phyloP scores from a whole-genome alignment of 2,888 invertebrate species.

The Heliconius aoede region DNA sequence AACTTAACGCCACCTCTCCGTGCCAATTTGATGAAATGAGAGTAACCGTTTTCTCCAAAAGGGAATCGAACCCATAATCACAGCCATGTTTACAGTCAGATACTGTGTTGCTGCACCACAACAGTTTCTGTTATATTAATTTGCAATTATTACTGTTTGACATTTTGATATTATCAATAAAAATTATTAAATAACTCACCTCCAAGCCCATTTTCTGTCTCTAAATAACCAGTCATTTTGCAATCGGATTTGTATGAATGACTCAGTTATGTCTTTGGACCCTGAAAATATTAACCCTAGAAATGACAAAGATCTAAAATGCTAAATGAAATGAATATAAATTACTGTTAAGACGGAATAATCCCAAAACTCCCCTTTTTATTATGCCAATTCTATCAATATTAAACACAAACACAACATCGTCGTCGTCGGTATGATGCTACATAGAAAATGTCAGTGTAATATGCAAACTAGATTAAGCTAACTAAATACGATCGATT shows the following conservation, averaged over 20 bases:
- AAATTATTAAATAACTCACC: conserved; percentile 66
- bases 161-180: background rate
- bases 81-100: too few relatives aligned
- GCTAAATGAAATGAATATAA: background rate
- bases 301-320: conserved; percentile 14
- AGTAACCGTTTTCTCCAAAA: background rate
- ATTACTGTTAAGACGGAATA: too few relatives aligned
- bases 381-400: background rate
- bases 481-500: too few relatives aligned
- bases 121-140: background rate
- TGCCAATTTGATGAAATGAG: background rate
- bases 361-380: background rate
- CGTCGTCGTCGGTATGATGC: too few relatives aligned
- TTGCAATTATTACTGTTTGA: background rate
- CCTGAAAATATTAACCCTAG: conserved; percentile 59
- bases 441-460: too few relatives aligned
- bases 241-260: conserved; percentile 75
- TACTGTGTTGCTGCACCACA: too few relatives aligned
- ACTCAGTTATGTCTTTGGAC: conserved; percentile 77
- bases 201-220: conserved; percentile 77
- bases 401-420: background rate
- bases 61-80: too few relatives aligned
- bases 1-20: background rate
- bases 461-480: too few relatives aligned
- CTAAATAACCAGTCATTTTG: conserved; percentile 79